phyloP scores from a whole-genome alignment of 2,888 invertebrate species.

The Morpho deidamia region DNA sequence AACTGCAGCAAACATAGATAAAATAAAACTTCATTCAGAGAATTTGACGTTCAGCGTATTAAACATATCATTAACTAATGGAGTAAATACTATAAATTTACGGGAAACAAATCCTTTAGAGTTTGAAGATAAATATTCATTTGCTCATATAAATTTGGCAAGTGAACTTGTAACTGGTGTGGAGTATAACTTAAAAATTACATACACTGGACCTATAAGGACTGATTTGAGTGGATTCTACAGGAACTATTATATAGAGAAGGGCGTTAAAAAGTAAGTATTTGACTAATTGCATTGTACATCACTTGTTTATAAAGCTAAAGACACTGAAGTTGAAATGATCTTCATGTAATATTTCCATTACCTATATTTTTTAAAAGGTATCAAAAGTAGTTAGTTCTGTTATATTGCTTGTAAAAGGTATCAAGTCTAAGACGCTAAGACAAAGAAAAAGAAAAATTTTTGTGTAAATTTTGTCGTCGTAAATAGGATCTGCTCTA shows the following conservation, averaged over 20 bases:
- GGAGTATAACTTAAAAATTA: slow-evolving; percentile 67
- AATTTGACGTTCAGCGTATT: slow-evolving; percentile 42
- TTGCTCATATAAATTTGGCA: slow-evolving; percentile 65
- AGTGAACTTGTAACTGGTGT: slow-evolving; percentile 45
- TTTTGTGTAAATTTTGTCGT: too few relatives aligned
- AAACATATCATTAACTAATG: slow-evolving; percentile 40
- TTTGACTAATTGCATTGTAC: too few relatives aligned
- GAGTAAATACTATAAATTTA: slow-evolving; percentile 33
- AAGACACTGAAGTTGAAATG: too few relatives aligned
- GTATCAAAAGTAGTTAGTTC: too few relatives aligned
- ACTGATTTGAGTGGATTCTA: slow-evolving; percentile 80
- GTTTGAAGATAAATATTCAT: slow-evolving; percentile 59
- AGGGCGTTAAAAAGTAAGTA: slow-evolving; percentile 72
- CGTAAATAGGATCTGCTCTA: too few relatives aligned
- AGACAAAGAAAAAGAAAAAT: too few relatives aligned
- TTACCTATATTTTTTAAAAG: too few relatives aligned
- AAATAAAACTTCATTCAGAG: slow-evolving; percentile 61
- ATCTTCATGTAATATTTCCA: too few relatives aligned
- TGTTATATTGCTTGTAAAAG: too few relatives aligned
- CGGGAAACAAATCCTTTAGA: slow-evolving; percentile 38
- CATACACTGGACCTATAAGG: slow-evolving; percentile 76
- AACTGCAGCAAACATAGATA: slow-evolving; percentile 38
- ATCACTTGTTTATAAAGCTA: too few relatives aligned
- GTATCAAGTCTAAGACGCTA: too few relatives aligned
- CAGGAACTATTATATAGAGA: slow-evolving; percentile 75